These are phyloP conservation scores for Lepeophtheirus nordmannii DNA, from an alignment of 2,888 invertebrate genomes.

Conservation along the genomic window DNA sequence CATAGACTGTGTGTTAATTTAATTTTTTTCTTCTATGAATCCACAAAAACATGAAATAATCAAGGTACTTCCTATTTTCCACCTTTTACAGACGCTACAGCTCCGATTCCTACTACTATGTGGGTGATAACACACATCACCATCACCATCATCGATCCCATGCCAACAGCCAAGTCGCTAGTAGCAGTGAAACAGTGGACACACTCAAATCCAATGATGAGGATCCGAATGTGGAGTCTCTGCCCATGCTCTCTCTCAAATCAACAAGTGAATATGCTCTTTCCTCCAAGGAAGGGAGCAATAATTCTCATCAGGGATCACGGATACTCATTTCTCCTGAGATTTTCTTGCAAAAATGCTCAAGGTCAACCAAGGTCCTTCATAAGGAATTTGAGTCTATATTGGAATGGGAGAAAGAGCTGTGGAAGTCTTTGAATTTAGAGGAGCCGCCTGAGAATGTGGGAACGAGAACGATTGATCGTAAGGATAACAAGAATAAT, in stretches of 20 bases:
- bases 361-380: constrained; percentile 46
- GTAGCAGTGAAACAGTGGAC: not conserved
- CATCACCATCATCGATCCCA: not conserved
- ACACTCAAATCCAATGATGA: not conserved
- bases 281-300: not conserved
- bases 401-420: constrained; percentile 55
- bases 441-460: constrained; percentile 72
- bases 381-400: constrained; percentile 87
- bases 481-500: constrained; percentile 56
- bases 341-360: constrained; percentile 8
- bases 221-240: not conserved
- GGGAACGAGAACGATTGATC: constrained; percentile 2
- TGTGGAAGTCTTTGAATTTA: constrained; percentile 64
- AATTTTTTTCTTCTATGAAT: too few species aligned
- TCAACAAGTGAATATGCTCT: not conserved
- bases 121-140: not conserved
- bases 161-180: not conserved
- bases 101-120: constrained; percentile 14
- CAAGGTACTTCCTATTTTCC: too few species aligned
- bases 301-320: not conserved
- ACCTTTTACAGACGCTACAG: constrained; percentile 8
- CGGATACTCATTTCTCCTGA: not conserved
- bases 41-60: too few species aligned
- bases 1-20: too few species aligned
- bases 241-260: not conserved